Evolutionary conservation across 2,113 vertebrate species (phyloP).

Genomic region (Glaucomys volans): DNA sequence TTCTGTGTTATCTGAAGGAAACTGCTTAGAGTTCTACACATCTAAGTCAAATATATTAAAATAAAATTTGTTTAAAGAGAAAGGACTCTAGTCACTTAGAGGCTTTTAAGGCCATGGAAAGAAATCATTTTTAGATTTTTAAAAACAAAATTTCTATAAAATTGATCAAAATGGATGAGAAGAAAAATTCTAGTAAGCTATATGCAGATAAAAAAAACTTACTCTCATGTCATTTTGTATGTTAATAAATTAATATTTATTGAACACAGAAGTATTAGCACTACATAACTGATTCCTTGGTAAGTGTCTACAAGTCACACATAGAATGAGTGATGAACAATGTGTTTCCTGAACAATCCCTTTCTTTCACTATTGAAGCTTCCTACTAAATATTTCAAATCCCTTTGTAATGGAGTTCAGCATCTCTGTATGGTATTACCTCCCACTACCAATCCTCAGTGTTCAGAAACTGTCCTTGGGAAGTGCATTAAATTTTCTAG

Average conservation of each 20-base stretch:
- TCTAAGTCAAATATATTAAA: slow-evolving; percentile 31
- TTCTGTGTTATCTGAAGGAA: not conserved
- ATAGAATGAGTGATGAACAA: not conserved
- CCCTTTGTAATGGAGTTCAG: not conserved
- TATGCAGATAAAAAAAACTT: not conserved
- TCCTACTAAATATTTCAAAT: not conserved
- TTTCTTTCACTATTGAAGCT: not conserved
- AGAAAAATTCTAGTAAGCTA: not conserved
- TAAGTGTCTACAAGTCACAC: not conserved
- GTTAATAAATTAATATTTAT: not conserved
- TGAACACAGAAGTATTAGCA: not conserved
- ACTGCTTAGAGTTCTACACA: not conserved
- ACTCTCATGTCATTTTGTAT: not conserved
- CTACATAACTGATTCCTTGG: not conserved
- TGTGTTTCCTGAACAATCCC: not conserved
- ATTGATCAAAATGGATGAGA: not conserved
- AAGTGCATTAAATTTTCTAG: not conserved
- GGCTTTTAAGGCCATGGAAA: not conserved
- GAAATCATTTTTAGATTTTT: not conserved
- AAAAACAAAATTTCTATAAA: not conserved
- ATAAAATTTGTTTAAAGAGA: not conserved
- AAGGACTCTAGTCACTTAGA: not conserved
- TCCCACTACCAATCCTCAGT: not conserved
- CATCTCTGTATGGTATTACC: not conserved
- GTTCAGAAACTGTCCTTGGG: not conserved